phyloP scores from a whole-genome alignment of 2,797 vertebrate species.

The Hapalemur alaotrensis region DNA sequence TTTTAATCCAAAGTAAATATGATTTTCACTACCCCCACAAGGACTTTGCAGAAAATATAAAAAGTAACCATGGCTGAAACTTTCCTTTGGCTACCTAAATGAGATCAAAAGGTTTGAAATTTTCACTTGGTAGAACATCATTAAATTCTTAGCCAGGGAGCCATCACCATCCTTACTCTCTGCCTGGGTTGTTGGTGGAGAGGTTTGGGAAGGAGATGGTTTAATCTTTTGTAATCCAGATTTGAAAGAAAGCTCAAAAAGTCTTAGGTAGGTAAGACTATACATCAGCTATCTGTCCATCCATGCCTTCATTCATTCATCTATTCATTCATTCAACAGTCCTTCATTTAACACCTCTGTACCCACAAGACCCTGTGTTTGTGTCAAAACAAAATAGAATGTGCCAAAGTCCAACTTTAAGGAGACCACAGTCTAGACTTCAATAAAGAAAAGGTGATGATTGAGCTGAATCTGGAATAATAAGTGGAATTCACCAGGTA shows the following conservation, averaged over 20 bases:
- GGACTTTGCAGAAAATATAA: background rate
- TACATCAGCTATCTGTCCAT: background rate
- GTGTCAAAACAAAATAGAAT: background rate
- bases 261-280: background rate
- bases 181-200: background rate
- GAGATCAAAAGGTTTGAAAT: background rate
- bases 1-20: constrained; percentile 8
- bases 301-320: background rate
- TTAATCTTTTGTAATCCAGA: background rate
- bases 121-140: background rate
- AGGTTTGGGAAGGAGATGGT: background rate
- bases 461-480: background rate
- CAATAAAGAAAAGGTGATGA: background rate
- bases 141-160: background rate
- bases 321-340: background rate
- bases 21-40: background rate
- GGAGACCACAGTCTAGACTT: background rate
- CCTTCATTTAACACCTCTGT: background rate
- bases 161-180: background rate
- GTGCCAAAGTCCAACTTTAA: background rate
- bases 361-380: background rate
- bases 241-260: background rate
- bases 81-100: background rate
- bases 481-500: background rate
- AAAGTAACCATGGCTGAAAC: background rate